phyloP scores from a whole-genome alignment of 2,888 invertebrate species.

The Diploptera punctata region DNA sequence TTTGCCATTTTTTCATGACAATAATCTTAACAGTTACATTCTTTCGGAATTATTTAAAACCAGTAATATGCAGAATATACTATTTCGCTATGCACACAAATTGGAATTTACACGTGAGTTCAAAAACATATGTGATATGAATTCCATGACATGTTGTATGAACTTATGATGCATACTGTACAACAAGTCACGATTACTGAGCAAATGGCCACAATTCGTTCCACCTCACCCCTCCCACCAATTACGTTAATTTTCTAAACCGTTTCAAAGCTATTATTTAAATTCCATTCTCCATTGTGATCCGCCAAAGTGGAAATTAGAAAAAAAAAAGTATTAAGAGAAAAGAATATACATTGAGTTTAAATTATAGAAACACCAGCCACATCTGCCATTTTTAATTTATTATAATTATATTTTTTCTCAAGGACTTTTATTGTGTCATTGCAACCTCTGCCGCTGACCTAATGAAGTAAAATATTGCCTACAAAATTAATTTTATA shows the following conservation, averaged over 20 bases:
- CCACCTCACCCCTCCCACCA: slow-evolving; percentile 49
- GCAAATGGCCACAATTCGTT: slow-evolving; percentile 42
- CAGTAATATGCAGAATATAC: background rate
- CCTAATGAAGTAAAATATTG: background rate
- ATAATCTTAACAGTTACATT: too few relatives aligned
- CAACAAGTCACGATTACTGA: slow-evolving; percentile 36
- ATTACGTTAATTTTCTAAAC: slow-evolving; percentile 55
- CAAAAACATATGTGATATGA: too few relatives aligned
- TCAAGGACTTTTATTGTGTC: slow-evolving; percentile 15
- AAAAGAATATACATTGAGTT: background rate
- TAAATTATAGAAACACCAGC: slow-evolving; percentile 9
- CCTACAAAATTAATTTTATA: too few relatives aligned
- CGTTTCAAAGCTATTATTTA: slow-evolving; percentile 54
- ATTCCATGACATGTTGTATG: slow-evolving; percentile 7
- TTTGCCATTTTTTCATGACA: too few relatives aligned
- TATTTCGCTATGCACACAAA: background rate
- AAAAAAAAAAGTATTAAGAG: slow-evolving; percentile 42
- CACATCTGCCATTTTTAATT: slow-evolving; percentile 35
- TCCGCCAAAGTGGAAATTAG: slow-evolving; percentile 53
- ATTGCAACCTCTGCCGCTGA: background rate
- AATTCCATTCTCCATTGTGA: slow-evolving; percentile 56
- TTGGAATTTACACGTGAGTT: background rate
- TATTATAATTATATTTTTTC: slow-evolving; percentile 35
- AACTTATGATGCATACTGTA: slow-evolving; percentile 5
- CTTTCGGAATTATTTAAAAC: background rate